phyloP scores from a whole-genome alignment of 1,140 invertebrate species.

The Brachionus manjavacas region DNA sequence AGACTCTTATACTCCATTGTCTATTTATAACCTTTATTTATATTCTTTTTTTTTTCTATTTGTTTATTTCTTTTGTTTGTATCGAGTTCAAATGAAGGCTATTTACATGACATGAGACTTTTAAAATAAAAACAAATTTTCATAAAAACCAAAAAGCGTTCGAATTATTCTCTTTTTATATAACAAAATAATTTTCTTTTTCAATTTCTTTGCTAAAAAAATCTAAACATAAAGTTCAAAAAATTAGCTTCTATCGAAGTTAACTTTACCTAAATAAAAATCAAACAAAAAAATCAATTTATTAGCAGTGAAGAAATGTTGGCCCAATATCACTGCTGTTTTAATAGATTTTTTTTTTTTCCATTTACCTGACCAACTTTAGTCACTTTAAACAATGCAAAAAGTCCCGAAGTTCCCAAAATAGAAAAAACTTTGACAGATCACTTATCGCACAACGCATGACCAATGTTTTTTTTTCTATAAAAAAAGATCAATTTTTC shows the following conservation, averaged over 20 bases:
- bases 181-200: neutral
- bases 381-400: too few relatives aligned
- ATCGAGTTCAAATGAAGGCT: neutral
- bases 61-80: neutral
- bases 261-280: neutral
- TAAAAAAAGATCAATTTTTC: too few relatives aligned
- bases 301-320: too few relatives aligned
- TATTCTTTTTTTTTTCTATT: neutral
- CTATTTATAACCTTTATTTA: neutral
- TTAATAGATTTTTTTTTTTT: too few relatives aligned
- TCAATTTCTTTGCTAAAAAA: slow-evolving; percentile 3
- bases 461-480: too few relatives aligned
- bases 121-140: neutral
- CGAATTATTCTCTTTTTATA: neutral
- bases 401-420: too few relatives aligned
- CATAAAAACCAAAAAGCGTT: slow-evolving; percentile 11
- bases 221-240: neutral
- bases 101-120: slow-evolving; percentile 37
- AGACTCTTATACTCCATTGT: slow-evolving; percentile 37
- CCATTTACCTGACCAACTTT: too few relatives aligned
- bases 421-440: too few relatives aligned
- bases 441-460: too few relatives aligned
- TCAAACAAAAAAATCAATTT: neutral
- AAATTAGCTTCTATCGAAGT: neutral
- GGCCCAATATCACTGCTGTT: too few relatives aligned